Conservation (phyloP, 2,888 invertebrate genomes). For the Mesopsocus fuscifrons region DNA sequence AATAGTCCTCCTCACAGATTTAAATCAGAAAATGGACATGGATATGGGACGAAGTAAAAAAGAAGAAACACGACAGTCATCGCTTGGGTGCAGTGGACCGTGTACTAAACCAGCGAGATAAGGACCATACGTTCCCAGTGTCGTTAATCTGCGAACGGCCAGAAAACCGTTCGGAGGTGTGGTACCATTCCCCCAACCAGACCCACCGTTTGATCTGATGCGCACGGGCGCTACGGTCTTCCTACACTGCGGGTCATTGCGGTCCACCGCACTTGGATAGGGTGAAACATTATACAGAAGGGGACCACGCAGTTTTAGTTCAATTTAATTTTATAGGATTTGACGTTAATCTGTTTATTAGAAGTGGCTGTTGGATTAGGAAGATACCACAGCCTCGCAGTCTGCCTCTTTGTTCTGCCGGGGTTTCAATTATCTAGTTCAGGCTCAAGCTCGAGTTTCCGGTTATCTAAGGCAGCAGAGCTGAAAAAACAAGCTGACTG, state of each 20-base stretch:
- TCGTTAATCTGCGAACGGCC: neutral
- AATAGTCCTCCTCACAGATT: no score
- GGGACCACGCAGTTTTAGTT: conserved; percentile 14
- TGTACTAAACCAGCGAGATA: no score
- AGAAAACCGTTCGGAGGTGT: no score
- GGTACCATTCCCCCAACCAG: no score
- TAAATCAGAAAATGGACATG: no score
- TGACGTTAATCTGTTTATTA: conserved; percentile 16
- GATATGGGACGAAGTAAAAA: no score
- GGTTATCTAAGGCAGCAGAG: neutral
- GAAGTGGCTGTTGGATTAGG: conserved; percentile 10
- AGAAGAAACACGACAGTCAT: no score
- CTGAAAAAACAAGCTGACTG: neutral
- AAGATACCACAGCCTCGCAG: neutral
- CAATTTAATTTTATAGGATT: conserved; percentile 15
- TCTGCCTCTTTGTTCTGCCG: neutral
- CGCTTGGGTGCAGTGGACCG: no score
- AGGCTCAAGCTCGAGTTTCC: neutral
- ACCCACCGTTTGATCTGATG: no score
- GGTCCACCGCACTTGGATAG: conserved; percentile 8
- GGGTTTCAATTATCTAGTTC: neutral
- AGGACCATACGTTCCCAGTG: neutral
- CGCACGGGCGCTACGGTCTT: neutral
- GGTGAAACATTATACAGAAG: conserved; percentile 9
- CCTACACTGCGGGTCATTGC: neutral